phyloP scores from a whole-genome alignment of 2,888 invertebrate genomes.

The Erebia epiphron region DNA sequence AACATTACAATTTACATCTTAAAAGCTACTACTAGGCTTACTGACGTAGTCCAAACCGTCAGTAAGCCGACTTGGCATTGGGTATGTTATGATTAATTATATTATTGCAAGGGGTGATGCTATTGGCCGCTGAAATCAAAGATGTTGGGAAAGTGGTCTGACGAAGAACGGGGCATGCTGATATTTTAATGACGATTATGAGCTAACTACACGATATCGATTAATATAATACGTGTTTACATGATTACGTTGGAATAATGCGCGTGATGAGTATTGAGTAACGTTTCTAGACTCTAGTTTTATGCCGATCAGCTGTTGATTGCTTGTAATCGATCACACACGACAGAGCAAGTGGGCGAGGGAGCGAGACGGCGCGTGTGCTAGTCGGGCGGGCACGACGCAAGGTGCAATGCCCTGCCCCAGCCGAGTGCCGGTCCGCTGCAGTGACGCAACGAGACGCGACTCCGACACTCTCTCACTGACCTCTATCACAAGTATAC shows the following conservation, averaged over 20 bases:
- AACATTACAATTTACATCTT: neutral
- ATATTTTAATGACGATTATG: too few species aligned
- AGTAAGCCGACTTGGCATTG: too few species aligned
- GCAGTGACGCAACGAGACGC: slow-evolving; percentile 75
- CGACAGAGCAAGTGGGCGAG: slow-evolving; percentile 48
- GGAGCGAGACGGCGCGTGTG: slow-evolving; percentile 45
- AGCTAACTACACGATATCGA: too few species aligned
- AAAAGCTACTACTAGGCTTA: neutral
- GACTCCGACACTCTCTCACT: too few species aligned
- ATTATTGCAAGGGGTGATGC: too few species aligned
- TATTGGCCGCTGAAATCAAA: too few species aligned
- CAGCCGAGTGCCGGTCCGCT: slow-evolving; percentile 51
- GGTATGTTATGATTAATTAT: too few species aligned
- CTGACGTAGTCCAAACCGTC: too few species aligned
- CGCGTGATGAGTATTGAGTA: slow-evolving; percentile 22
- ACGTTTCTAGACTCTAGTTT: slow-evolving; percentile 40
- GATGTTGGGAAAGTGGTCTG: too few species aligned
- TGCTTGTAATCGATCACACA: slow-evolving; percentile 62
- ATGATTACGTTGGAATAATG: slow-evolving; percentile 2
- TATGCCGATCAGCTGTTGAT: slow-evolving; percentile 74
- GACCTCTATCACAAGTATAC: too few species aligned
- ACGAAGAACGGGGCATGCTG: too few species aligned
- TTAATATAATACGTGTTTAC: neutral
- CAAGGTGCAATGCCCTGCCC: slow-evolving; percentile 76
- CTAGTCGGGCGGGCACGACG: slow-evolving; percentile 46